Evolutionary conservation across 2,888 invertebrate species (phyloP).

Genomic region (Argyra leucocephala): DNA sequence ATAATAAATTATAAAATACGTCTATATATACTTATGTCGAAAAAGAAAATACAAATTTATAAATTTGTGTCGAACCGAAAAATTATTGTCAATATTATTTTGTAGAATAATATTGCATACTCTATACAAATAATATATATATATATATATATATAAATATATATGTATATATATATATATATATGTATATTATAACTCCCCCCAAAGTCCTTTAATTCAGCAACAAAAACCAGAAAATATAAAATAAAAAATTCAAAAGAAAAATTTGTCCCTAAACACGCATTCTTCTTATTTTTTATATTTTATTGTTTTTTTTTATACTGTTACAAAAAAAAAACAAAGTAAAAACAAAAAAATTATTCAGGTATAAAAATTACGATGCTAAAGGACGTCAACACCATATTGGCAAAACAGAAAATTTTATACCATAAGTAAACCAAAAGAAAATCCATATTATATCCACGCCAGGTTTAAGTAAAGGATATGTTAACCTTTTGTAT

Average conservation of each 20-base stretch:
- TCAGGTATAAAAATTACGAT: not conserved
- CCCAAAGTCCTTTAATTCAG: not conserved
- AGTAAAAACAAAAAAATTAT: not conserved
- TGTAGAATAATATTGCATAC: not conserved
- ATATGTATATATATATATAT: not conserved
- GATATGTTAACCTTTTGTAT: not conserved
- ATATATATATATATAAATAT: not conserved
- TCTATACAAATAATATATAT: no score
- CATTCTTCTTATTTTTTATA: not conserved
- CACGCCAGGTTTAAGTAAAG: not conserved
- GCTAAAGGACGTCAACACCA: not conserved
- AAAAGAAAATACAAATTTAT: not conserved
- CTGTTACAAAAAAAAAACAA: not conserved
- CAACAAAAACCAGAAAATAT: not conserved
- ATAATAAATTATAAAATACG: not conserved
- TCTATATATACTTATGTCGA: not conserved
- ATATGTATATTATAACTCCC: not conserved
- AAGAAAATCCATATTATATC: not conserved
- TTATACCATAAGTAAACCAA: no score
- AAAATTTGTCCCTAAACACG: conserved; percentile 6
- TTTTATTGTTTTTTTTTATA: not conserved
- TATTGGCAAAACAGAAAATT: not conserved
- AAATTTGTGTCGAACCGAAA: conserved; percentile 3
- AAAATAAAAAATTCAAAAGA: not conserved
- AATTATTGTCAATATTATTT: not conserved